Percentiles rank a stretch among this genome's conserved stretches.
Conservation (phyloP, 1,140 invertebrate species). For the Formica selysi region DNA sequence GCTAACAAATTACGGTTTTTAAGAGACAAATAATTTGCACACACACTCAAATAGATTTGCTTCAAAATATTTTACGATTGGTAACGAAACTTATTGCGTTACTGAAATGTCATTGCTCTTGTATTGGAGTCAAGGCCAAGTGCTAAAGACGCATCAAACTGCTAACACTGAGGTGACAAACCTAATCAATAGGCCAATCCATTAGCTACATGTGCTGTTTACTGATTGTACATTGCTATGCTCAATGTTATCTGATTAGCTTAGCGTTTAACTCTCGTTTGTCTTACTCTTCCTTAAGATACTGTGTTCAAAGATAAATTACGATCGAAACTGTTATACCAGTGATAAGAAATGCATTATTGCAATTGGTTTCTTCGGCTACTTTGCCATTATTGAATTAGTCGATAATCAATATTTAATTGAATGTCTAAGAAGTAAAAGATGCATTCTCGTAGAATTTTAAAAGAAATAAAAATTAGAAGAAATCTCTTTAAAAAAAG, state of each 20-base stretch:
- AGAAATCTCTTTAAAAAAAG: too few species aligned
- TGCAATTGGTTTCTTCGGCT: slow-evolving; percentile 3
- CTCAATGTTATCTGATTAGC: slow-evolving; percentile 56
- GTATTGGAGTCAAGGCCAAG: neutral
- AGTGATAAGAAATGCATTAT: slow-evolving; percentile 27
- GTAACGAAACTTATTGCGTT: neutral
- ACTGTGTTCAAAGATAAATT: slow-evolving; percentile 38
- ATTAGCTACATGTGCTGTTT: slow-evolving; percentile 67
- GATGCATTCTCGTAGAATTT: too few species aligned
- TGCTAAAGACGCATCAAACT: neutral
- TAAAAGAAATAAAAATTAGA: neutral
- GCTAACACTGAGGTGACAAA: slow-evolving; percentile 41
- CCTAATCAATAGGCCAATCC: slow-evolving; percentile 69
- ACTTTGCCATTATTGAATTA: neutral
- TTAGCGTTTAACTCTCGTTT: slow-evolving; percentile 60
- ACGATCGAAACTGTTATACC: neutral
- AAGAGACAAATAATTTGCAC: neutral
- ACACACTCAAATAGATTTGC: neutral
- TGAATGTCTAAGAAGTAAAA: neutral
- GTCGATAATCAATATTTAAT: slow-evolving; percentile 10
- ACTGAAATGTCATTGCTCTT: neutral
- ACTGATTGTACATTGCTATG: slow-evolving; percentile 64
- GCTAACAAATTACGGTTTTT: neutral
- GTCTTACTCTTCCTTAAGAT: slow-evolving; percentile 41
- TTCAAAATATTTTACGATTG: neutral